Conservation (phyloP, 1,140 invertebrate species). For the Euglossa dilemma region DNA sequence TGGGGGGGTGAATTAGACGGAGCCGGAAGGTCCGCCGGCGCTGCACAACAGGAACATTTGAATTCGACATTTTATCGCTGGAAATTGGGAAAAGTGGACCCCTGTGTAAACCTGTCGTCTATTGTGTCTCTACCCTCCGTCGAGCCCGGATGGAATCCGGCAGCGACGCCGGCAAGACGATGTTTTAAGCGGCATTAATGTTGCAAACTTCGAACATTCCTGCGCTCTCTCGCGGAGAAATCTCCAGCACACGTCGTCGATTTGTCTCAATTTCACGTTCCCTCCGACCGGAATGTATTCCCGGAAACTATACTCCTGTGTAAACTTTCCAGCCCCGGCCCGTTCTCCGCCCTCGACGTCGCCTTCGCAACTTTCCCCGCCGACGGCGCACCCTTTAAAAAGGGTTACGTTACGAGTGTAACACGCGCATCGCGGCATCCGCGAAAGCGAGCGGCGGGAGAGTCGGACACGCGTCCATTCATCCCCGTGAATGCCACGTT, state of each 20-base stretch:
- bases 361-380: background rate
- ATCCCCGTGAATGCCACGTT: conserved; percentile 68
- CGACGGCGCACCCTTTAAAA: conserved; percentile 18
- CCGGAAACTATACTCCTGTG: conserved; percentile 21
- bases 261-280: conserved; percentile 46
- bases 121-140: background rate
- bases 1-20: background rate
- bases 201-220: conserved; percentile 25
- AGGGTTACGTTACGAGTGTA: conserved; percentile 8
- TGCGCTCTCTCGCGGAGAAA: background rate
- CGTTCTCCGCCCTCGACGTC: background rate
- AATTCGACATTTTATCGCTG: background rate
- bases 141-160: background rate
- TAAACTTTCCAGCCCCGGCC: conserved; percentile 4
- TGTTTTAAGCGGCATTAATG: conserved; percentile 41
- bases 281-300: conserved; percentile 24
- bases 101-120: conserved; percentile 26
- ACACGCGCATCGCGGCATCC: background rate
- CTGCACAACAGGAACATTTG: background rate
- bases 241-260: conserved; percentile 28
- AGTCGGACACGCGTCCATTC: conserved; percentile 66
- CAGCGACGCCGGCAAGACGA: background rate
- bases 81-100: conserved; percentile 15
- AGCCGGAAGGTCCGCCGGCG: background rate
- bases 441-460: conserved; percentile 22